These are phyloP conservation scores for Tortricodes alternella DNA, from an alignment of 2,888 invertebrate genomes.

Conservation along the genomic window DNA sequence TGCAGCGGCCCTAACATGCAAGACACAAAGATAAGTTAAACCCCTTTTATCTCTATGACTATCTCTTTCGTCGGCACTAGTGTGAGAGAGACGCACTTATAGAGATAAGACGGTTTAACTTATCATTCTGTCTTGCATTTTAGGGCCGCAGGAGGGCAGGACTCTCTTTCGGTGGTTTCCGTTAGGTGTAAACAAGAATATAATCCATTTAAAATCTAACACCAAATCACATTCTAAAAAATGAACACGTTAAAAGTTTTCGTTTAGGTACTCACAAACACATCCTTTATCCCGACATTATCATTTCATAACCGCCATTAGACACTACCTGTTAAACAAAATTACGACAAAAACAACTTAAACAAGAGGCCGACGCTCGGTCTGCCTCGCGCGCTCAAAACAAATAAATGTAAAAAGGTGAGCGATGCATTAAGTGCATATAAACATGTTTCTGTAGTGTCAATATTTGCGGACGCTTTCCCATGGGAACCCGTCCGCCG, in stretches of 20 bases:
- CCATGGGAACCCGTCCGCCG: conserved; percentile 71
- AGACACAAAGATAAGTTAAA: no score
- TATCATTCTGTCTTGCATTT: no score
- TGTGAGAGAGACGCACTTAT: no score
- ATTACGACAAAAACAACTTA: conserved; percentile 74
- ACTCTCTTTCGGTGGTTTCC: no score
- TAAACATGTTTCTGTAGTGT: conserved; percentile 81
- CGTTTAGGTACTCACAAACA: no score
- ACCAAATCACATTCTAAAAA: background rate
- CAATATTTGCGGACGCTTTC: conserved; percentile 80
- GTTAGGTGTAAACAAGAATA: no score
- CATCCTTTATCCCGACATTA: conserved; percentile 19
- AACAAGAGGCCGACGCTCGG: conserved; percentile 72
- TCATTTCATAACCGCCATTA: conserved; percentile 35
- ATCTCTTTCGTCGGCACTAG: no score
- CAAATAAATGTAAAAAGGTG: conserved; percentile 80
- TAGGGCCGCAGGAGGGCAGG: no score
- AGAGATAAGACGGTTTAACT: no score
- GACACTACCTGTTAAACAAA: conserved; percentile 74
- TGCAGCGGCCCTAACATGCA: no score
- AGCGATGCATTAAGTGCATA: conserved; percentile 82
- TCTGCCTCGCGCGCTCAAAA: conserved; percentile 71
- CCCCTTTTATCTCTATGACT: no score
- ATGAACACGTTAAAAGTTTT: no score
- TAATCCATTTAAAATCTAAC: background rate